These are phyloP conservation scores for Ferdinandea cuprea DNA, from an alignment of 2,888 invertebrate species.

Conservation along the genomic window DNA sequence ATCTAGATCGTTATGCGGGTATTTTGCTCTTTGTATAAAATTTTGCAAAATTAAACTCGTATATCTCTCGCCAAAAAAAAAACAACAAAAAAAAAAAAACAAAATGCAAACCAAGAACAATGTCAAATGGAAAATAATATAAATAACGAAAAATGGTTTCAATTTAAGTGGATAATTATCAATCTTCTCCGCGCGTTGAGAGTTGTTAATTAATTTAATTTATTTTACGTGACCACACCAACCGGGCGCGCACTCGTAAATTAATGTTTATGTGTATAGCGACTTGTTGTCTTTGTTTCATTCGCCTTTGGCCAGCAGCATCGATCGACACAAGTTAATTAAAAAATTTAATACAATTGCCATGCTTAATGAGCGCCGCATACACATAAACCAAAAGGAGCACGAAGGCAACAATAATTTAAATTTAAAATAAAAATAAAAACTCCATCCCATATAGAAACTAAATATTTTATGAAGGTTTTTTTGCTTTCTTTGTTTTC, in stretches of 20 bases:
- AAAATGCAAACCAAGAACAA: conserved; percentile 24
- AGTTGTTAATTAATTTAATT: conserved; percentile 70
- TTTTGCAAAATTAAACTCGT: conserved; percentile 12
- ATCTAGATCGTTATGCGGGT: conserved; percentile 37
- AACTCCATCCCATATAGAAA: conserved; percentile 6
- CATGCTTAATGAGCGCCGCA: conserved; percentile 62
- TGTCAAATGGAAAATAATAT: conserved; percentile 13
- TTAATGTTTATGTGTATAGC: conserved; percentile 41
- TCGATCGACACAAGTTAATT: conserved; percentile 67
- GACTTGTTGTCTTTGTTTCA: conserved; percentile 5
- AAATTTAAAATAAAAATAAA: conserved; percentile 57
- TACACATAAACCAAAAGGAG: conserved; percentile 63
- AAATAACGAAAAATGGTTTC: conserved; percentile 43
- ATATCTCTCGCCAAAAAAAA: neutral
- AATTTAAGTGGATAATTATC: conserved; percentile 62
- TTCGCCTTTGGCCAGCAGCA: neutral
- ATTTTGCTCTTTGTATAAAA: neutral
- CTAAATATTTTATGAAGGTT: neutral
- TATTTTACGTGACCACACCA: conserved; percentile 67
- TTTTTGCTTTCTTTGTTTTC: neutral
- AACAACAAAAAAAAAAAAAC: conserved; percentile 1
- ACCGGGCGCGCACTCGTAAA: conserved; percentile 41
- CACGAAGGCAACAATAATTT: conserved; percentile 37
- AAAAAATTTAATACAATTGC: conserved; percentile 66
- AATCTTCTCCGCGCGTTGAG: conserved; percentile 42